Conservation (phyloP, 2,797 vertebrate species). For the Sebastes alutus region DNA sequence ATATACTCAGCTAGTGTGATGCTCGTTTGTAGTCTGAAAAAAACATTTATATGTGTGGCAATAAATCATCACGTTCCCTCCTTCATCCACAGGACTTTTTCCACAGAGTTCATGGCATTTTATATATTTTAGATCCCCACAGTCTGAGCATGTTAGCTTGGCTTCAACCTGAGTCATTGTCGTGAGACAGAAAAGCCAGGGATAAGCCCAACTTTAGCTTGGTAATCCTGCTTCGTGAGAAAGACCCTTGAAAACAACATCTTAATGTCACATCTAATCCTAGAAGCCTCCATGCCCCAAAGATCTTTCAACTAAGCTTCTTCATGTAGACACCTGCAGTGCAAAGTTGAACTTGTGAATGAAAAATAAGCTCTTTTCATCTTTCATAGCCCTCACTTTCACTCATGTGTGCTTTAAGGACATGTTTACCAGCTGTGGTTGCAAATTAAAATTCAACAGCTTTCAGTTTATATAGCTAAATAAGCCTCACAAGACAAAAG, state of each 20-base stretch:
- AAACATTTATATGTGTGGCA: not conserved
- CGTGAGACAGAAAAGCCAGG: slow-evolving; percentile 34
- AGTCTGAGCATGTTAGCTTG: slow-evolving; percentile 21
- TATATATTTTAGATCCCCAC: not conserved
- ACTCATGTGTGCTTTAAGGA: not conserved
- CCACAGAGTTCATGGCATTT: not conserved
- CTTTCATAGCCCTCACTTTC: not conserved
- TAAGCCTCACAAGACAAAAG: not conserved
- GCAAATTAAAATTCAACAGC: slow-evolving; percentile 7
- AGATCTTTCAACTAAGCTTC: slow-evolving; percentile 28
- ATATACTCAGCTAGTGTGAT: not conserved
- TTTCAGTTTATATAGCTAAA: not conserved
- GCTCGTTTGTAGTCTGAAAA: not conserved
- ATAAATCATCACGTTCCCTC: not conserved
- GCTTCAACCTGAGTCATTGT: slow-evolving; percentile 42
- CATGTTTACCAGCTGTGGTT: not conserved
- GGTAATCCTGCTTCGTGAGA: slow-evolving; percentile 57
- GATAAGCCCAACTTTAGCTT: slow-evolving; percentile 44
- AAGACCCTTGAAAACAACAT: slow-evolving; percentile 55
- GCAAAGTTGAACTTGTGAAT: slow-evolving; percentile 15
- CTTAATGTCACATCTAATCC: slow-evolving; percentile 63
- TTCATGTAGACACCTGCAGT: slow-evolving; percentile 3
- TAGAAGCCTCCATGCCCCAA: slow-evolving; percentile 22
- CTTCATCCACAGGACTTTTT: not conserved
- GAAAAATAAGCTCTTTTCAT: slow-evolving; percentile 8